Percentiles rank a stretch among this genome's conserved stretches.
Conservation (phyloP, 2,113 vertebrate genomes). For the Lanius ludovicianus region DNA sequence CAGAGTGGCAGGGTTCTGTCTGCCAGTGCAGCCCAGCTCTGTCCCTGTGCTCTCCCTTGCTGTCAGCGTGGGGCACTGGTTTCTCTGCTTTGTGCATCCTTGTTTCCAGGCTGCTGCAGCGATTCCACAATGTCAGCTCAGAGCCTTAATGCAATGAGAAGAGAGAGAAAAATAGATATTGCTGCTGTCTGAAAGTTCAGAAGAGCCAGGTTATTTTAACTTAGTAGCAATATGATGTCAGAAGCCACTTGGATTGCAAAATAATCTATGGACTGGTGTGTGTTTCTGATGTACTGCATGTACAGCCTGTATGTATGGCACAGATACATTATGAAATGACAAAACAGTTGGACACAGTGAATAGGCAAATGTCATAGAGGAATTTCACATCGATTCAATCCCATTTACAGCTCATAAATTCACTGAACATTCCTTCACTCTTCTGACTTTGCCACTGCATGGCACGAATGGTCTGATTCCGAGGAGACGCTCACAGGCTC, state of each 20-base stretch:
- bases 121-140: neutral
- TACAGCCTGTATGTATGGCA: neutral
- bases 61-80: neutral
- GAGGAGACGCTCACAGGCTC: neutral
- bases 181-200: neutral
- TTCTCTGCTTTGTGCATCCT: neutral
- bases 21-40: neutral
- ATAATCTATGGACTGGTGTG: neutral
- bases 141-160: neutral
- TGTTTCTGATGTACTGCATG: neutral
- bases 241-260: neutral
- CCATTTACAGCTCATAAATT: constrained; percentile 17
- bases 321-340: neutral
- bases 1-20: neutral
- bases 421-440: neutral
- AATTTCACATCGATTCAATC: neutral
- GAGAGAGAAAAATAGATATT: neutral
- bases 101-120: neutral
- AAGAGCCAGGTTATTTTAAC: neutral
- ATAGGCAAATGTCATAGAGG: neutral
- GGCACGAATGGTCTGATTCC: neutral
- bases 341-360: neutral
- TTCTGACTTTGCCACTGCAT: neutral
- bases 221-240: neutral
- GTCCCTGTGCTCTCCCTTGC: neutral